phyloP scores from a whole-genome alignment of 2,113 vertebrate genomes.

The Saccopteryx leptura region DNA sequence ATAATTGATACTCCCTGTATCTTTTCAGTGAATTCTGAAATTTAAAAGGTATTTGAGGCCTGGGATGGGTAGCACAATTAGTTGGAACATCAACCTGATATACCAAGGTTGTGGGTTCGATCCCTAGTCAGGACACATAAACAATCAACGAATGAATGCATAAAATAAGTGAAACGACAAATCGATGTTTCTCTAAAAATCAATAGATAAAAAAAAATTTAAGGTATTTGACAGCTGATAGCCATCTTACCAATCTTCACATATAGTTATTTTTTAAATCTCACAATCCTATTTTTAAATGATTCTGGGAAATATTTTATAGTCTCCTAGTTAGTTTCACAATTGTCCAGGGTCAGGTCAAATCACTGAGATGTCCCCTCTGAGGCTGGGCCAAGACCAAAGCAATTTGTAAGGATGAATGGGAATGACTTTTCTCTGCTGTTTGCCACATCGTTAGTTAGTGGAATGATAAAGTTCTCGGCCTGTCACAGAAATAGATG shows the following conservation, averaged over 20 bases:
- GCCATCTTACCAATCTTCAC: not conserved
- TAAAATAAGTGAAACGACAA: too few species aligned
- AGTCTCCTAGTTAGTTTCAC: not conserved
- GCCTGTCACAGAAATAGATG: constrained; percentile 29
- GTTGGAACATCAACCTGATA: too few species aligned
- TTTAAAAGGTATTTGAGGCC: not conserved
- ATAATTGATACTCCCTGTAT: not conserved
- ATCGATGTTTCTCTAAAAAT: too few species aligned
- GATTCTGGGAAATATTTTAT: not conserved
- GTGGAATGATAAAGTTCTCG: not conserved
- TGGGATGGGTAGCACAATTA: too few species aligned
- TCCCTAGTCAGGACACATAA: too few species aligned
- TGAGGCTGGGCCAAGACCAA: not conserved
- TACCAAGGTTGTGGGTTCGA: too few species aligned
- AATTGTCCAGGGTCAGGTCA: not conserved
- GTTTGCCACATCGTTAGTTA: constrained; percentile 36
- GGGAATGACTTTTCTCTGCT: not conserved
- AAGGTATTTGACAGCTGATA: not conserved
- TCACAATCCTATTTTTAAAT: constrained; percentile 42
- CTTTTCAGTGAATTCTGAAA: not conserved
- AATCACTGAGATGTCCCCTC: not conserved
- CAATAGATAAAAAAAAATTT: not conserved
- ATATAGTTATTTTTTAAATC: not conserved
- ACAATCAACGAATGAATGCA: too few species aligned
- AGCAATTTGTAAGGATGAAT: not conserved